Evolutionary conservation across 53 echinoderm and acorn worm genomes (phyloP), one percentile per base, ranked within the genome.

Genomic region (Henricia sp.): DNA sequence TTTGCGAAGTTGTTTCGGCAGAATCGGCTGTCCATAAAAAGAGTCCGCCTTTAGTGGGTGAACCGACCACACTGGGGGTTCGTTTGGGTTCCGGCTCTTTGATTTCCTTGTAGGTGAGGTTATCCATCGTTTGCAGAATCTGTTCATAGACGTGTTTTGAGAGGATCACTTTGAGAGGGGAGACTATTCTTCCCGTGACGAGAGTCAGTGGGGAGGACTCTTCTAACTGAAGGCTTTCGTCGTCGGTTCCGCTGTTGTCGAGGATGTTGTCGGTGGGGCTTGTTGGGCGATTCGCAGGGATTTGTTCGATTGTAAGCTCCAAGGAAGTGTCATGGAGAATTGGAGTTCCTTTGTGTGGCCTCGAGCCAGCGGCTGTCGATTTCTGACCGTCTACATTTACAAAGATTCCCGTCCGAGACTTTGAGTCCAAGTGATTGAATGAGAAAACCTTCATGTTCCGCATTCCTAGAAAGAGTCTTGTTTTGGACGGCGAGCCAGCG

Each of bases 71-170:
- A 60, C 70, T 87, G 17, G 77, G 26, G 37, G 68, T 42, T 41
- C 71, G 68, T 46, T 68, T 85, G 14, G 67, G 48, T 36, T 68
- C 85, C 6, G 16, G 37, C 28, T 86, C 72, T 59, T 73, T 36
- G 84, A 19, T 16, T 58, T 86, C 86, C 57, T 78, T 56, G 50
- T 91, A 96, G 5, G 99, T 99, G 39, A 99, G 70, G 59, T 99
- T 99, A 65, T 99, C 99, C 53, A 99, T 52, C 6, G 99, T 99
- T 57, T 99, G 90, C 28, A 99, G 52, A 23, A 99, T 88, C 71
- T 99, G 99, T 70, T 99, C 99, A 56, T 88, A 99, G 48, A 99
- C 88, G 32, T 94, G 99, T 39, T 99, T 99, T 14, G 99, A 94
- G 9, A 99, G 84, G 37, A 90, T 74, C 25, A 99, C 92, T 44